phyloP scores from a whole-genome alignment of 2,797 vertebrate genomes.

The Enteromius trimaculatus region DNA sequence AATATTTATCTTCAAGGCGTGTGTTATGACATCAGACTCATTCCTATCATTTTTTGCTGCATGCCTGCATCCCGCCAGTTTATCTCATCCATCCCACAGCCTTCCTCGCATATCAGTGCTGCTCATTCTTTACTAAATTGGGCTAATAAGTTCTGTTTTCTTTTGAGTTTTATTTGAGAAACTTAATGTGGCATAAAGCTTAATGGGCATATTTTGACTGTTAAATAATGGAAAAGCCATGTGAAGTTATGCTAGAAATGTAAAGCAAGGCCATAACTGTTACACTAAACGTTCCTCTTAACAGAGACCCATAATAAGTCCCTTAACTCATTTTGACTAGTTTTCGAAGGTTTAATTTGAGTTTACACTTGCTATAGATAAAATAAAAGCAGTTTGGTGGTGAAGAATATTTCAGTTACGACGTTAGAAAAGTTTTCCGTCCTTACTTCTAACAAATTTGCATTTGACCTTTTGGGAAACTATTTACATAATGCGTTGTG shows the following conservation, averaged over 20 bases:
- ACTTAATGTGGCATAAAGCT: neutral
- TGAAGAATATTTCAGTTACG: neutral
- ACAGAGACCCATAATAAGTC: neutral
- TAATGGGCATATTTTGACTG: neutral
- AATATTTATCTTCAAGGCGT: slow-evolving; percentile 45
- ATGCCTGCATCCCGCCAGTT: neutral
- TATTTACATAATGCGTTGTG: slow-evolving; percentile 42
- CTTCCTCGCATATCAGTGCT: neutral
- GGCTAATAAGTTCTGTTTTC: neutral
- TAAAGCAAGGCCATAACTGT: neutral
- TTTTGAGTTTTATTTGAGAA: neutral
- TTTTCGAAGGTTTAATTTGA: neutral
- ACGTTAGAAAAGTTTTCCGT: slow-evolving; percentile 8
- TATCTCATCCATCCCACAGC: neutral
- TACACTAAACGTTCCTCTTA: neutral
- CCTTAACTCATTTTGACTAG: neutral
- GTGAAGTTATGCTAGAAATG: slow-evolving; percentile 27
- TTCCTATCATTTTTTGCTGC: slow-evolving; percentile 14
- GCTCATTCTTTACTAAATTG: slow-evolving; percentile 15
- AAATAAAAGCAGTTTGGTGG: neutral
- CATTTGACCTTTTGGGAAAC: slow-evolving; percentile 50
- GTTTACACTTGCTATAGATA: neutral
- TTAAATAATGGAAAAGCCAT: slow-evolving; percentile 9
- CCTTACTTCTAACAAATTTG: slow-evolving; percentile 14
- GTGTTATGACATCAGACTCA: slow-evolving; percentile 48